phyloP scores from a whole-genome alignment of 2,113 vertebrate species.

The Calidris pugnax region DNA sequence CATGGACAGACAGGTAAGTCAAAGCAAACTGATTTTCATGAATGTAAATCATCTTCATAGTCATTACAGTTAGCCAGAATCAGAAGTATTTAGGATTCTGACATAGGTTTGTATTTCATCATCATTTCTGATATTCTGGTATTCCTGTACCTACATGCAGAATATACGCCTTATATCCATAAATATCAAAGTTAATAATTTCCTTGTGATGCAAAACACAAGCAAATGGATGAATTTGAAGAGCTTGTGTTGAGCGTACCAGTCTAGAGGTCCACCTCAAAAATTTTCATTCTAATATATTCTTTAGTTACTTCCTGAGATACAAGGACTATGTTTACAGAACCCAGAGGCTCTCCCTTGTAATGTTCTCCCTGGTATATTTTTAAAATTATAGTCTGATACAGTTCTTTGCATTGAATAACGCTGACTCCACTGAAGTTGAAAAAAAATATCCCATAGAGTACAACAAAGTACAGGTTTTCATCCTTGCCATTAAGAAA shows the following conservation, averaged over 20 bases:
- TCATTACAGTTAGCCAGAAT: neutral
- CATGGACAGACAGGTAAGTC: neutral
- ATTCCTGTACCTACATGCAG: neutral
- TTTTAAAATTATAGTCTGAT: neutral
- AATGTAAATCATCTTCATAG: neutral
- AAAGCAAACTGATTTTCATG: neutral
- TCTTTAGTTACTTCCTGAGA: neutral
- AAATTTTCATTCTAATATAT: neutral
- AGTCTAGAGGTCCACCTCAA: neutral
- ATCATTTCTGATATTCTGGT: neutral
- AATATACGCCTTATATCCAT: neutral
- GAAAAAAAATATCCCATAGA: neutral
- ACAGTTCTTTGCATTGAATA: neutral
- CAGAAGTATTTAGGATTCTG: neutral
- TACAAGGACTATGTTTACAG: neutral
- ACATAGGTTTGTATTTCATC: neutral
- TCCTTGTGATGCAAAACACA: neutral
- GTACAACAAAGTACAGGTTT: neutral
- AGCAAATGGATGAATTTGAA: neutral
- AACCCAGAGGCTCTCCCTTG: neutral
- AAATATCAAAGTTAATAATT: neutral
- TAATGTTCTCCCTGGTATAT: neutral
- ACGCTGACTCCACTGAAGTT: neutral
- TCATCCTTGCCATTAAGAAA: neutral
- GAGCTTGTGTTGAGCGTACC: rapidly evolving